Evolutionary conservation across 2,888 invertebrate genomes (phyloP), one percentile per base, ranked within the genome.

Genomic region (Lycocerus yunnanus): DNA sequence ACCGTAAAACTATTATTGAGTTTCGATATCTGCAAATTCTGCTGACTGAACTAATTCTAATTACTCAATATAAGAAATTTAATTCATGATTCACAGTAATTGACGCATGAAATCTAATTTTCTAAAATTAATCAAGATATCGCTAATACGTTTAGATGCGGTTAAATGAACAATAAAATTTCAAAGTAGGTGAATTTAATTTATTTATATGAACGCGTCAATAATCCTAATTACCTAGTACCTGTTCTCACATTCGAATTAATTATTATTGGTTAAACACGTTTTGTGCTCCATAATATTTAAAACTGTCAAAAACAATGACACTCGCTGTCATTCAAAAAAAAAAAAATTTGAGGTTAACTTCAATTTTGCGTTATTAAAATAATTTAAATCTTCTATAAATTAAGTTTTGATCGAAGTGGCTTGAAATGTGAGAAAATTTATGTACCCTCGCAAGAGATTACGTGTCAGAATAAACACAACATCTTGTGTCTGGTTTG

Each of bases 1-100:
- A 58, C 15, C 16, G 58, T 58, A 58, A 15, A 15, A 18, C 58
- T 58, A 68, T 69, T 15, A 18, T 15, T 58, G 67, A 59, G 16
- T 60, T 68, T 68, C 69, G 11, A 72, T 60, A 69, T 73, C 81
- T 79, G 81, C 77, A 79, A 82, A 85, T 84, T 83, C 72, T 82
- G 85, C 85, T 85, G 85, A 85, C 85, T 81, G 79, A 80, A 81
- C 83, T 83, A 83, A 84, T 84, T 83, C 81, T 78, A 81, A 81
- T 83, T 83, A 83, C 82, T 81, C 81, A 81, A 83, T 84, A 83
- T 83, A 81, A 78, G 78, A 76, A 80, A 80, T 80, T 77, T 81
- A 81, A 82, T 80, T 79, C 80, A 72, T 82, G 84, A 85, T 85
- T 84, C 81, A 80, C 74, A 80, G 77, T 81, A 83, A 85, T 83